These are phyloP conservation scores for Trichomalopsis sarcophagae DNA, from an alignment of 1,140 invertebrate genomes.

Conservation along the genomic window DNA sequence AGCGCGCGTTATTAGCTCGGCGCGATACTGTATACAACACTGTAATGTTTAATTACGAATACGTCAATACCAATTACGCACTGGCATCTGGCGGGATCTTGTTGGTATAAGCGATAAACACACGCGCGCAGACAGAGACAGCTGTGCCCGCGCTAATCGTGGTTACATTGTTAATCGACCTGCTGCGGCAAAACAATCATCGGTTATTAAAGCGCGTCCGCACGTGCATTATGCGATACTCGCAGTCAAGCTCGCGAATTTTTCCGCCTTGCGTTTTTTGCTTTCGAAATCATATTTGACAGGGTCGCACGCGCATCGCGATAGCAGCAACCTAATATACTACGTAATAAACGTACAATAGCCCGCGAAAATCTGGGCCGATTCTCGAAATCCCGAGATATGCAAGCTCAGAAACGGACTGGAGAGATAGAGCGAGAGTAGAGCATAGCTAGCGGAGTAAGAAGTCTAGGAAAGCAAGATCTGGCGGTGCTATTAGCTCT, in stretches of 20 bases:
- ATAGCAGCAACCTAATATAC: background rate
- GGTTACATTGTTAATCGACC: constrained; percentile 35
- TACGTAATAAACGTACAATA: background rate
- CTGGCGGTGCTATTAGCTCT: constrained; percentile 65
- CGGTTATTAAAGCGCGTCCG: background rate
- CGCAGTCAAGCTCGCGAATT: too few species aligned
- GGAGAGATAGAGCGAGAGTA: background rate
- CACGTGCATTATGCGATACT: background rate
- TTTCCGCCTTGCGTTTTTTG: background rate
- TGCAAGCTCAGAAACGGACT: background rate
- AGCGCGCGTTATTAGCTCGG: constrained; percentile 22
- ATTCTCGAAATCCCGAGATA: background rate
- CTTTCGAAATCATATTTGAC: background rate
- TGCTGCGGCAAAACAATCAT: constrained; percentile 20
- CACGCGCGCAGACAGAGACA: constrained; percentile 10
- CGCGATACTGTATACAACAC: background rate
- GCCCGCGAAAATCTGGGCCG: background rate
- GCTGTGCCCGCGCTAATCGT: constrained; percentile 21
- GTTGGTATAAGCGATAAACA: constrained; percentile 34
- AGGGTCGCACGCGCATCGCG: background rate
- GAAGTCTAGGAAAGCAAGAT: constrained; percentile 6
- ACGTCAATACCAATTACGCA: constrained; percentile 38
- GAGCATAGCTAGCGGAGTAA: background rate
- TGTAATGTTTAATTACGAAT: constrained; percentile 40
- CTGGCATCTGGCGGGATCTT: constrained; percentile 13